Base-by-base conservation (phyloP, 1,140 invertebrate genomes). In the Drosophila santomea region DNA sequence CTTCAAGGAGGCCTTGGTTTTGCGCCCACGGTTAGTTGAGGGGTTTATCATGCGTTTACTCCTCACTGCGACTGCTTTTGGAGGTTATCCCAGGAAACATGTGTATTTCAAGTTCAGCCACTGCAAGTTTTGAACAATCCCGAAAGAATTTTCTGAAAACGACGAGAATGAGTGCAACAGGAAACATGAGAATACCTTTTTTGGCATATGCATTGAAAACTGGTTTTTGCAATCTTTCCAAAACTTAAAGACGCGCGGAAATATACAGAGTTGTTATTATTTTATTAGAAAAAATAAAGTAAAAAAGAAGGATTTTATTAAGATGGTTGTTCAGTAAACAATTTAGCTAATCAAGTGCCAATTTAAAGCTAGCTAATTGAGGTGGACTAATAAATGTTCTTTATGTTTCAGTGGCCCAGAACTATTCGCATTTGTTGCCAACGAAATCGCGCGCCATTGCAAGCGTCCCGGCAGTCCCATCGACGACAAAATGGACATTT, bases 1-100 rank as follows among this genome's bases (percentile, higher is more conserved):
- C 68, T 97, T 97, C 88, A 94, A 95, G 90, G 96, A 97, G 93
- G 96, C 96, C 59, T 94, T 97, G 80, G 95, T 95, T 61, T 90
- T 94, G 64, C 93, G 94, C 92, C 93, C 94, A 93, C 93, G 91
- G 93, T 94, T 79, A 78, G 60, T 78, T 15, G 0, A 38, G 17
- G 3, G 25, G 8, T 10, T 35, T 15, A 3, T 7, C 14, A 14
- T 10, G 14, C 5, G 28, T 48, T 14, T 6, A 1, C 3, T 17
- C 4, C 14, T 15, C 6, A 41, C n/a, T 17, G 39, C 6, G 14
- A 7, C 39, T 10, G 7, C 0, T 7, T 3, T 44, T 44, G 17
- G 11, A 44, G 17, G 20, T 44, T 3, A 44, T 11, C 7, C n/a
- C 2, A 5, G 38, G 5, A 14, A 41, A 6, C 17, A 17, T 14